Percentiles rank a stretch among this genome's conserved stretches.
Conservation (phyloP, 2,888 invertebrate species). For the Phortica okadai region DNA sequence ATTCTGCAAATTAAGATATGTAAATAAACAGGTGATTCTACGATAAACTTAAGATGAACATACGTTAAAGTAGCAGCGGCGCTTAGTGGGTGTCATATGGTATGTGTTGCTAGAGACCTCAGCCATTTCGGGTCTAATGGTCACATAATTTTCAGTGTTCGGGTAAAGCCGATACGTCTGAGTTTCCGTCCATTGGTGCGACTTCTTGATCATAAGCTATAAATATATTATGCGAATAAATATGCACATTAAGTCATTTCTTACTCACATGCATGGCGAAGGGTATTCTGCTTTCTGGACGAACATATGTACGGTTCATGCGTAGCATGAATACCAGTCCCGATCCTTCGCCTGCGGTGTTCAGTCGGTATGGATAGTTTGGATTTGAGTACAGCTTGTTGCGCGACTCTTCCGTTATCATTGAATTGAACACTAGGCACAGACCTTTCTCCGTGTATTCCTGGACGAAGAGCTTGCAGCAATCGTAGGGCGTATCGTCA, state of each 20-base stretch:
- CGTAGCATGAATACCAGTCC: conserved; percentile 62
- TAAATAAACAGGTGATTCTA: neutral
- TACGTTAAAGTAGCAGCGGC: conserved; percentile 68
- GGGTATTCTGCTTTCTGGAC: conserved; percentile 39
- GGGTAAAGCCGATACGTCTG: conserved; percentile 52
- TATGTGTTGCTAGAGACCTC: conserved; percentile 57
- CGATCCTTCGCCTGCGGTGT: conserved; percentile 70
- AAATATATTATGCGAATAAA: neutral
- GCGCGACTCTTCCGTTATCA: conserved; percentile 63
- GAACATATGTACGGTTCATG: conserved; percentile 48
- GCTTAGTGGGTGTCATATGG: conserved; percentile 49
- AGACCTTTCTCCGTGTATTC: conserved; percentile 75
- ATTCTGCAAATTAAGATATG: conserved; percentile 46
- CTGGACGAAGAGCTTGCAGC: conserved; percentile 76
- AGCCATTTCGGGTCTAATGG: conserved; percentile 60
- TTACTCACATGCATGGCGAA: conserved; percentile 57
- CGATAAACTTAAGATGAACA: neutral
- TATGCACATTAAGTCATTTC: neutral
- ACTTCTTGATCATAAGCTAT: conserved; percentile 65
- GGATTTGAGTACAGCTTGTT: conserved; percentile 58
- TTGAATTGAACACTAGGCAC: conserved; percentile 77
- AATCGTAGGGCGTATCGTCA: conserved; percentile 73
- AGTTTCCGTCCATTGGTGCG: conserved; percentile 60
- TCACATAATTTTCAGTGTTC: conserved; percentile 62
- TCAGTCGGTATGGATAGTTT: conserved; percentile 65